phyloP scores from a whole-genome alignment of 2,797 vertebrate species.

The Cryptoblepharus egeriae region DNA sequence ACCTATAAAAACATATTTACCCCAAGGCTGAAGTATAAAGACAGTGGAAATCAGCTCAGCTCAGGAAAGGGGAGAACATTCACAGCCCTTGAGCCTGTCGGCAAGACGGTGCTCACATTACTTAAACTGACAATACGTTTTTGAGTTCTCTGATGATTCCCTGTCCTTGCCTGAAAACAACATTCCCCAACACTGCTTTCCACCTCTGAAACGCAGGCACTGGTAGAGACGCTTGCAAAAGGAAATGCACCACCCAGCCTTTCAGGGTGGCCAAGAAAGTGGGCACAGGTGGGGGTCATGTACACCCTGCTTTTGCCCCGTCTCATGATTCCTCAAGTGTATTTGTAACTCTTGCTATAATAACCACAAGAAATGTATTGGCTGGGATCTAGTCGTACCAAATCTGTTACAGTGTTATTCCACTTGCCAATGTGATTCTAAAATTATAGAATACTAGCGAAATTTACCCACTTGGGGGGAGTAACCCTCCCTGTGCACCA shows the following conservation, averaged over 20 bases:
- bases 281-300: not conserved
- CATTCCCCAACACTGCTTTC: not conserved
- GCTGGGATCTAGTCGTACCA: too few relatives aligned
- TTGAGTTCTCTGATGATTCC: slow-evolving; percentile 33
- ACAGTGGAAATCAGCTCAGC: slow-evolving; percentile 39
- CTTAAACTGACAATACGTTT: slow-evolving; percentile 8
- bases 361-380: too few relatives aligned
- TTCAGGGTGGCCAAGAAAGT: too few relatives aligned
- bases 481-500: too few relatives aligned
- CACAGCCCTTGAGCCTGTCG: slow-evolving; percentile 12
- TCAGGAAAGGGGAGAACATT: slow-evolving; percentile 30
- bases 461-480: too few relatives aligned
- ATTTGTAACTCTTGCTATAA: not conserved
- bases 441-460: too few relatives aligned
- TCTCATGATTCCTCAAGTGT: slow-evolving; percentile 1
- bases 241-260: not conserved
- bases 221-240: not conserved
- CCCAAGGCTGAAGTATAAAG: slow-evolving; percentile 25
- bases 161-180: slow-evolving; percentile 21
- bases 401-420: too few relatives aligned
- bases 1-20: slow-evolving; percentile 19
- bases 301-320: not conserved
- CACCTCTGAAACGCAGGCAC: slow-evolving; percentile 13
- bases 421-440: too few relatives aligned
- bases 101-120: slow-evolving; percentile 6